Evolutionary conservation across 2,888 invertebrate genomes (phyloP), one percentile per base, ranked within the genome.

Genomic region (Osmoderma eremita): DNA sequence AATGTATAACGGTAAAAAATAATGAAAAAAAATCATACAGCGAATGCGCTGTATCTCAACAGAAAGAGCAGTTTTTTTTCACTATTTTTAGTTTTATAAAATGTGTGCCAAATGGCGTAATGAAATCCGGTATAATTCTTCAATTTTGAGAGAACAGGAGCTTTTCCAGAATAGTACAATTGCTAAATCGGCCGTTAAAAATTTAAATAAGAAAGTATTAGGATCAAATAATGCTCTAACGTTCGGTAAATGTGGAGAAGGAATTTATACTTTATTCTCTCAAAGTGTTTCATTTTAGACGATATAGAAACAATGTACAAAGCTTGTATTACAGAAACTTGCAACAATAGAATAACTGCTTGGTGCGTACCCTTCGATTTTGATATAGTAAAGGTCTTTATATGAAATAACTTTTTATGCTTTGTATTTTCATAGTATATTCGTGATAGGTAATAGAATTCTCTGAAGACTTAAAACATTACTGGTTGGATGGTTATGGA

Each of bases 401-500:
- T n/a, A n/a, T n/a, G n/a, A n/a, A n/a, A n/a, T n/a, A n/a, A n/a
- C n/a, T n/a, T n/a, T n/a, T n/a, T n/a, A n/a, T n/a, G n/a, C 17
- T 8, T 51, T 17, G 45, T 24, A 45, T 24, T 18, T 63, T 36
- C 12, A 18, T 13, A 38, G 10, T 63, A 15, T 41, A 6, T 30
- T 67, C 63, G 69, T 74, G 83, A 54, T 75, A 91, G 91, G 82
- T 86, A 15, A 74, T 94, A 65, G 93, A 94, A 81, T 95, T 91
- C 78, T 86, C 85, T 38, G 88, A 90, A 76, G 94, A 95, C 79
- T 79, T 95, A 63, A 88, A 90, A 79, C 89, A 91, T 76, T 95
- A 91, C 79, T 94, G 92, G 91, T 83, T 88, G 69, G 92, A 94
- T 80, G 94, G 94, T 3, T 94, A 94, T 76, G 94, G 92, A 8